Base-by-base conservation (phyloP, 2,888 invertebrate species). In the Xestia rhomboidea region DNA sequence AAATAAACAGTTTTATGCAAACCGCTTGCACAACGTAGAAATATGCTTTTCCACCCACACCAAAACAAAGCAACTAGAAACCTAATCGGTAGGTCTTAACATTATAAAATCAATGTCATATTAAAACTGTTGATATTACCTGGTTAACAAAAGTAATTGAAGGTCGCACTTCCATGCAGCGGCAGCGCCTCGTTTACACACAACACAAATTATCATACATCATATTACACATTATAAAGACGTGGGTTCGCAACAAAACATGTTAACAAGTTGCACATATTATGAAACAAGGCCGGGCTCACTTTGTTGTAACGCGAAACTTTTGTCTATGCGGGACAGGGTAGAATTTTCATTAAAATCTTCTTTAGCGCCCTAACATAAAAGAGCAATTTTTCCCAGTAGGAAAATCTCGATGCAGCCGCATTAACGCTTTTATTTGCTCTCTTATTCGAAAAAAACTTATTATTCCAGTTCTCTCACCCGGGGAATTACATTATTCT, bases 331-430 rank as follows among this genome's bases (percentile, higher is more conserved):
- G 88, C 90, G 86, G 90, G 89, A 91, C 92, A 91, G 89, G 89
- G 93, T 92, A 93, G 92, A 94, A 94, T 95, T 96, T 96, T 96
- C 95, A 96, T 96, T 95, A 95, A 95, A 95, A 91, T 92, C 93
- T 93, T 92, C 93, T 94, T 95, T 94, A 93, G 91, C 92, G 91
- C 92, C 93, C 93, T 94, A 92, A 93, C 91, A 95, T 93, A 95
- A 95, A 95, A 95, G 95, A 94, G 94, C 94, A 94, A 94, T 95
- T 95, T 95, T 94, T 94, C 93, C 93, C 93, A 93, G 93, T 93
- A 91, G 94, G 93, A 94, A 95, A 95, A 95, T 95, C 95, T 94
- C 96, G 95, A 95, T 96, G 96, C 94, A 94, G 95, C 94, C 93
- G 94, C 95, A 94, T 95, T 96, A 95, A 93, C 92, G 94, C 93